Base-by-base conservation (phyloP, 2,888 invertebrate species). In the Leuctra nigra region DNA sequence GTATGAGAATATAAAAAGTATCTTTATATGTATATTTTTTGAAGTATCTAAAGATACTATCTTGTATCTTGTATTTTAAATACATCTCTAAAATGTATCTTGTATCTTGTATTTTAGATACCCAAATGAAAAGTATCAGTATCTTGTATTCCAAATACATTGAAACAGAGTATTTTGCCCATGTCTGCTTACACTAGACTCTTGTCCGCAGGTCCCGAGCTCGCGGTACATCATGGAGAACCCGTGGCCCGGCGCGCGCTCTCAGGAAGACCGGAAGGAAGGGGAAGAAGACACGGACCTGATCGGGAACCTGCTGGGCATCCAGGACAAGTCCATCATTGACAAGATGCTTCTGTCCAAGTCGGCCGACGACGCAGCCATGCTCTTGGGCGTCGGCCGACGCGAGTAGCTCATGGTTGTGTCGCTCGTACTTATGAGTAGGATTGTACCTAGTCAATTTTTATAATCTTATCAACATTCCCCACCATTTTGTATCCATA, bases 261-360 rank as follows among this genome's bases (percentile, higher is more conserved):
- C 55, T 76, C 75, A 63, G 57, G 53, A 24, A 66, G 78, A 63
- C 73, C 74, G 20, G 74, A 75, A 2, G 74, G 79, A 63, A 13
- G 33, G 2, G 7, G 56, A 54, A 22, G 55, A 52, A 13, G 57
- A 55, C 20, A 55, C 53, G 78, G 91, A 92, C 70, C 78, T 95
- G 57, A 91, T 95, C 64, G 91, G 92, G 9, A 92, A 93, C 71
- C 77, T 95, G 1, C 75, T 95, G 16, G 94, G 93, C 0, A 90
- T 95, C 59, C 83, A 87, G 39, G 92, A 91, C 70, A 83, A 86
- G 63, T 86, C 87, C 14, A 83, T 90, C 59, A 86, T 95, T 55
- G 93, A 94, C 68, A 86, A 87, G 71, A 80, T 89, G 62, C 79
- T 94, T 29, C 81, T 86, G 2, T 88, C 90, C 23, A 69, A 68